Evolutionary conservation across 2,797 vertebrate genomes (phyloP), one percentile per base, ranked within the genome.

Genomic region (Vireo griseus): DNA sequence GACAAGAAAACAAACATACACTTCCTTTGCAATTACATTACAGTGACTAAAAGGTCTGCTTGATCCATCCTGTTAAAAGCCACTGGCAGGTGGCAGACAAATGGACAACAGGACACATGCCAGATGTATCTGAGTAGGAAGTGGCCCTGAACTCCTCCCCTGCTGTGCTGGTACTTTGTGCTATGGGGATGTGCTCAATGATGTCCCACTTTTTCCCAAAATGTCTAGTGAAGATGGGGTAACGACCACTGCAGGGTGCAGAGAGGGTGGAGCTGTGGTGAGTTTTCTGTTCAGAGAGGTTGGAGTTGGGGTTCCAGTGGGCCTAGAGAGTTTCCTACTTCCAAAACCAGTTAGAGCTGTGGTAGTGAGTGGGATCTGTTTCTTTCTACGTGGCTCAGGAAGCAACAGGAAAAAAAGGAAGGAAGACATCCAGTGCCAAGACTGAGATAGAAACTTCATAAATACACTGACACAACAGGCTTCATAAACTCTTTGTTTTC

Each of bases 1-100:
- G 73, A 93, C 86, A 90, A 91, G 75, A 81, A 95, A 94, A 91
- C 57, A 95, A 92, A 86, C 48, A 52, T 33, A 52, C 20, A 28
- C 59, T 92, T 92, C 76, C 69, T 86, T 88, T 6, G 1, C 77
- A 78, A 67, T 86, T 88, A 79, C 47, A 28, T 4, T 72, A 29
- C 47, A 58, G 15, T 20, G 20, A 66, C 62, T 86, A 51, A 73
- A 78, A 86, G 26, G 29, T 81, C 86, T 78, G 24, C 61, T 71
- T 74, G 86, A 90, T 59, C 39, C 9, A 12, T 58, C 28, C 75
- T 50, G 42, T 65, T n/a, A 80, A 89, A 94, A 83, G 44, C 25
- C 29, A 24, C 37, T 74, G 87, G 12, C 88, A 94, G 77, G 86
- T 66, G 66, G 86, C 51, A 90, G 83, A 50, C 77, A 84, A 66